phyloP scores from a whole-genome alignment of 1,140 invertebrate genomes.

The Drosophila kanapiae region DNA sequence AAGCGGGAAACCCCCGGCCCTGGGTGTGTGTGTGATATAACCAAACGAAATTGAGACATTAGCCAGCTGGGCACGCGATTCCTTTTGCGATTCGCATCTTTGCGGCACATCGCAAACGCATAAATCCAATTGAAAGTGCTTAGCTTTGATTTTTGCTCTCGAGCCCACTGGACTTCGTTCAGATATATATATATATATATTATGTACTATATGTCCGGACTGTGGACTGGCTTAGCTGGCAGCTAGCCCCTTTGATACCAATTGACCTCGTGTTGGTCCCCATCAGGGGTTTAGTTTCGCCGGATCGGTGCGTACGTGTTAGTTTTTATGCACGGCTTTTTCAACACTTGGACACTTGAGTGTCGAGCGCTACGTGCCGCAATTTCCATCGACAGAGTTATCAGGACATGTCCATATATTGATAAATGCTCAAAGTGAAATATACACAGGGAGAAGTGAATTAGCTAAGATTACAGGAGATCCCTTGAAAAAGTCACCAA shows the following conservation, averaged over 20 bases:
- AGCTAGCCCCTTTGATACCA: constrained; percentile 8
- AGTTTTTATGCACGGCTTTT: constrained; percentile 68
- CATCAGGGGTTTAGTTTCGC: constrained; percentile 9
- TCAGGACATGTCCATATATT: constrained; percentile 74
- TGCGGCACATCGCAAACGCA: constrained; percentile 79
- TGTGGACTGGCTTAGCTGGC: constrained; percentile 46
- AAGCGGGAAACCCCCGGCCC: background rate
- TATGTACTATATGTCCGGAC: background rate
- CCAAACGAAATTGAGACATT: constrained; percentile 65
- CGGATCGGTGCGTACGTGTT: constrained; percentile 70
- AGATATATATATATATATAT: constrained; percentile 1
- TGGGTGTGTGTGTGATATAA: background rate
- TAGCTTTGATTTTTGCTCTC: constrained; percentile 80
- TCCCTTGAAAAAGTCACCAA: background rate
- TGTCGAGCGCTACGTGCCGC: constrained; percentile 67
- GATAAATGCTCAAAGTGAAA: constrained; percentile 69
- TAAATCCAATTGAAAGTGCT: constrained; percentile 84
- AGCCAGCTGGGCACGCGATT: constrained; percentile 58
- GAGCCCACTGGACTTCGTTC: constrained; percentile 18
- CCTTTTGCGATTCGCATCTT: constrained; percentile 26
- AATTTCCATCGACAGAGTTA: constrained; percentile 75
- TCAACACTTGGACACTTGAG: constrained; percentile 77
- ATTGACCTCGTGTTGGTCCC: background rate
- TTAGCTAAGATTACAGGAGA: background rate
- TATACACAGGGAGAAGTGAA: constrained; percentile 20